These are phyloP conservation scores for Holcopasites calliopsidis DNA, from an alignment of 1,140 invertebrate genomes.

Conservation along the genomic window DNA sequence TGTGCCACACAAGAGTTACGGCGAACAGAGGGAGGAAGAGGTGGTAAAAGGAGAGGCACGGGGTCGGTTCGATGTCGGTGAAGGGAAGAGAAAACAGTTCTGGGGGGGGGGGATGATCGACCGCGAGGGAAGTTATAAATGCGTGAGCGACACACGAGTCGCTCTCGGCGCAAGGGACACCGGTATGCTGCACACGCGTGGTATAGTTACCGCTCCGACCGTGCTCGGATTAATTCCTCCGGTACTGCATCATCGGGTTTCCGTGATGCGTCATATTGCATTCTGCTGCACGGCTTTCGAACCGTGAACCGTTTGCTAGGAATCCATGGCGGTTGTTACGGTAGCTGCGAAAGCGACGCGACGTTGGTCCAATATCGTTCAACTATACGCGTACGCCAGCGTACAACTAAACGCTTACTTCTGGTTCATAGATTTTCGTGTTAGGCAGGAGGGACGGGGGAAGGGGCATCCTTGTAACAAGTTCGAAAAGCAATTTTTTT, in stretches of 20 bases:
- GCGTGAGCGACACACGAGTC: slow-evolving; percentile 56
- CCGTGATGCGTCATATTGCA: neutral
- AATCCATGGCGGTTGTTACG: no score
- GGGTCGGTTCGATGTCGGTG: neutral
- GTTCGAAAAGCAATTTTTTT: no score
- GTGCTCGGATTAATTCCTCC: slow-evolving; percentile 25
- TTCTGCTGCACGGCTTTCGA: neutral
- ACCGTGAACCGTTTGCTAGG: neutral
- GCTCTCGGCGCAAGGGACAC: slow-evolving; percentile 38
- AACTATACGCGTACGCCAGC: no score
- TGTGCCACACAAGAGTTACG: neutral
- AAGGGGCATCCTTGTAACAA: no score
- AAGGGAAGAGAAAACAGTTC: neutral
- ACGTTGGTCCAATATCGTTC: no score
- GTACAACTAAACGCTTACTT: no score
- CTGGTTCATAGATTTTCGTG: no score
- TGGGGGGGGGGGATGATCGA: neutral
- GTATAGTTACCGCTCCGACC: slow-evolving; percentile 19
- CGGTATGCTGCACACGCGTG: slow-evolving; percentile 21
- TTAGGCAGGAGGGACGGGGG: no score
- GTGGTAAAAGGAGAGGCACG: neutral
- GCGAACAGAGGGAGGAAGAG: neutral
- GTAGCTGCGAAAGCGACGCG: no score
- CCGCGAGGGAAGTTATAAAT: slow-evolving; percentile 49
- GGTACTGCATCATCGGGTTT: slow-evolving; percentile 9